Conservation (phyloP, 2,888 invertebrate species). For the Eilema caniola region DNA sequence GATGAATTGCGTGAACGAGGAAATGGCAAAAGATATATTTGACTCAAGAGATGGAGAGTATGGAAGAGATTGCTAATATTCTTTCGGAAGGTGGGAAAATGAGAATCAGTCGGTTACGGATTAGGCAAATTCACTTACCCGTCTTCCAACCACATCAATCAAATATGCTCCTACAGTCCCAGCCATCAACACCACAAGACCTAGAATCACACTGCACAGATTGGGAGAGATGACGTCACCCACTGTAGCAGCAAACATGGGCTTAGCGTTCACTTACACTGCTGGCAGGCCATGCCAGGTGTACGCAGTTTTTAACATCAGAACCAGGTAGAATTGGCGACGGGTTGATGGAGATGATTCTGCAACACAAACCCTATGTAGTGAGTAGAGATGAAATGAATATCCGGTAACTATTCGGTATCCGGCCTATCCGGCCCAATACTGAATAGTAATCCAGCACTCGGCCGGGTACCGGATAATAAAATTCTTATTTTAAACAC, state of each 20-base stretch:
- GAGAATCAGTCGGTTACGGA: no score
- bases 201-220: conserved; percentile 65
- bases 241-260: conserved; percentile 66
- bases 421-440: no score
- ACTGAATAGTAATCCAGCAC: no score
- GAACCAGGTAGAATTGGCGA: conserved; percentile 57
- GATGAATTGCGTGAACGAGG: no score
- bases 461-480: no score
- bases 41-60: no score
- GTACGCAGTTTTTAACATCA: conserved; percentile 59
- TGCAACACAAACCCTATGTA: conserved; percentile 39
- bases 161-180: conserved; percentile 67
- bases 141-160: conserved; percentile 67
- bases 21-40: no score
- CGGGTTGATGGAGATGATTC: conserved; percentile 69
- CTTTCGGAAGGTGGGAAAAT: no score
- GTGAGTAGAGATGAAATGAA: no score
- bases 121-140: conserved; percentile 60
- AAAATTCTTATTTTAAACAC: no score
- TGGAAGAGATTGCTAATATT: no score
- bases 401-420: no score
- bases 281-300: conserved; percentile 73
- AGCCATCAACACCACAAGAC: conserved; percentile 55
- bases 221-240: conserved; percentile 64
- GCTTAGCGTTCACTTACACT: conserved; percentile 73